Percentiles rank a stretch among this genome's conserved stretches.
phyloP scores from a whole-genome alignment of 2,797 vertebrate genomes.

The Synaphobranchus kaupii region DNA sequence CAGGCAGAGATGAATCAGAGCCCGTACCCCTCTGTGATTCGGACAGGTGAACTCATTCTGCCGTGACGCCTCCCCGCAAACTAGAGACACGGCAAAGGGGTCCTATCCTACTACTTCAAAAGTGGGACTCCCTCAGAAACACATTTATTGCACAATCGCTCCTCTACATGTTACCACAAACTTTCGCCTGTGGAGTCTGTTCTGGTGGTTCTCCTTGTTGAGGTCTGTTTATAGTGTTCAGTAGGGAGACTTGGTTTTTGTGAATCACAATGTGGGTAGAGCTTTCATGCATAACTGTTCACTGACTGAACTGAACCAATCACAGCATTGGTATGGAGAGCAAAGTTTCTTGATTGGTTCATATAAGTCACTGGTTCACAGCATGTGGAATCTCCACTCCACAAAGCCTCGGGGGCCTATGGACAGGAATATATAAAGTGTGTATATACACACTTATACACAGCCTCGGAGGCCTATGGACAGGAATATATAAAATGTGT shows the following conservation, averaged over 20 bases:
- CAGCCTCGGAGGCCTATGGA: too few species aligned
- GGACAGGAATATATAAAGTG: too few species aligned
- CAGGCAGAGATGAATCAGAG: slow-evolving; percentile 22
- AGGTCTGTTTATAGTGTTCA: not conserved
- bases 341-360: not conserved
- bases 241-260: not conserved
- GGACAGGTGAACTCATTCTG: not conserved
- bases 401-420: too few species aligned
- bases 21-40: not conserved
- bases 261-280: not conserved
- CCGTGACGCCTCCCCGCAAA: not conserved
- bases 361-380: not conserved
- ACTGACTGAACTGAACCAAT: not conserved
- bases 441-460: too few species aligned
- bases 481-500: too few species aligned
- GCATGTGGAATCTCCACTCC: too few species aligned
- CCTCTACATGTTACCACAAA: not conserved
- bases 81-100: not conserved
- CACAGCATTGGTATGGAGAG: not conserved
- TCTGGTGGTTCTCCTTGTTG: not conserved
- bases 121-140: not conserved
- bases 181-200: not conserved
- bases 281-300: not conserved
- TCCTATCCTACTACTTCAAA: not conserved
- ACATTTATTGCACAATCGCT: not conserved